phyloP scores from a whole-genome alignment of 2,888 invertebrate species.

The Villa cingulata region DNA sequence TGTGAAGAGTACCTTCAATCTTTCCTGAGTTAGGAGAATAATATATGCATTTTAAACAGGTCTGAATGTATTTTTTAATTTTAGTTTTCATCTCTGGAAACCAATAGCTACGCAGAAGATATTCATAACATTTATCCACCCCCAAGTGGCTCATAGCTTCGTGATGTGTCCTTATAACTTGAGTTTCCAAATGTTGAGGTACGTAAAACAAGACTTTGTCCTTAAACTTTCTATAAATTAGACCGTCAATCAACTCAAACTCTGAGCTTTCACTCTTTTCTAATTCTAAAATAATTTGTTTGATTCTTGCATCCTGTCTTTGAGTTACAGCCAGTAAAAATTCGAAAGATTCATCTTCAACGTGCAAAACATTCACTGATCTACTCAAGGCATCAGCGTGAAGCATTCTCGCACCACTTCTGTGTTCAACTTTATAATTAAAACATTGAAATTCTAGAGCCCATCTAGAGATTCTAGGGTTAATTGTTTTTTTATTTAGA shows the following conservation, averaged over 20 bases:
- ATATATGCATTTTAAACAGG: no score
- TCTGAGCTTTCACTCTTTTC: not conserved
- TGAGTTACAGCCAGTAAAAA: not conserved
- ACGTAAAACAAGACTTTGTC: not conserved
- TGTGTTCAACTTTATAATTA: not conserved
- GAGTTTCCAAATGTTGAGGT: not conserved
- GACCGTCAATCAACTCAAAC: not conserved
- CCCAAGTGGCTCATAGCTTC: no score
- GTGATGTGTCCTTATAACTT: not conserved
- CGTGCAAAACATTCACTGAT: not conserved
- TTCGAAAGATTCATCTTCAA: not conserved
- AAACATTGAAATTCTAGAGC: not conserved
- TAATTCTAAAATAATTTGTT: not conserved
- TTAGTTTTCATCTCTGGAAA: no score
- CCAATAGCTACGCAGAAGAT: no score
- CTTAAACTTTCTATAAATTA: not conserved
- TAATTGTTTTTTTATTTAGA: not conserved
- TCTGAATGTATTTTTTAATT: no score
- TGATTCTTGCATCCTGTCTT: not conserved
- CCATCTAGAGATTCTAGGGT: not conserved
- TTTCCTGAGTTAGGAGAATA: no score
- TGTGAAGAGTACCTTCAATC: no score
- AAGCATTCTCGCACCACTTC: not conserved
- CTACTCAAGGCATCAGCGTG: not conserved
- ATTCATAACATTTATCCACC: no score